Evolutionary conservation across 2,888 invertebrate genomes (phyloP), one percentile per base, ranked within the genome.

Genomic region (Acanthosoma haemorrhoidale): DNA sequence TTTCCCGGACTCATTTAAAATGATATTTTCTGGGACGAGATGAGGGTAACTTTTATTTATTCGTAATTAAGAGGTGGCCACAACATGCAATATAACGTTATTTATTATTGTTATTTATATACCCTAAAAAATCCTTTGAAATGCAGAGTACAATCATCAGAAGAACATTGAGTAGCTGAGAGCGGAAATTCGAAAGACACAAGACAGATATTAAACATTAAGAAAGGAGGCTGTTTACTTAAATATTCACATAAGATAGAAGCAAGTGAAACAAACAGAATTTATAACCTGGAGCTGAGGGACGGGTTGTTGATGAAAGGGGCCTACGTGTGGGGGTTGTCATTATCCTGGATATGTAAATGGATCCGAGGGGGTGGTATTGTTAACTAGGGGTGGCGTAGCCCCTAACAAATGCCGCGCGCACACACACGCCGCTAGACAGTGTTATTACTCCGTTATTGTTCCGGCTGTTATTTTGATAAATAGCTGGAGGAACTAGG

Each of bases 381-480:
- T 72, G 72, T 72, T 68, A 70, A 68, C 70, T 63, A 57, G 60
- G 58, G 51, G 66, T 38, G 59, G 32, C 13, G 66, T 31, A 34
- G n/a, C 64, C 58, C 29, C 36, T 34, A 71, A 71, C 71, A 71
- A 71, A 71, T 71, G 68, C 68, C 34, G 25, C 66, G 32, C n/a
- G n/a, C 31, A 57, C 60, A 67, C 32, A 38, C 32, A 38, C 57
- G n/a, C 32, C 31, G 43, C 18, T 59, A 60, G 43, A 63, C 71
- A 57, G 61, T 73, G 72, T 73, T 73, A 73, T 73, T 73, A 73
- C 72, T 71, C 69, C 61, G 73, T 72, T 73, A 73, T 73, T 73
- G 73, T 73, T 73, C 73, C 73, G 69, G 69, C 73, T 72, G 74
- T 74, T 75, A 74, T 75, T 74, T 74, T 75, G 75, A 75, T 75